These are phyloP conservation scores for Dipodomys ordii DNA, from an alignment of 2,113 vertebrate species.

Conservation along the genomic window DNA sequence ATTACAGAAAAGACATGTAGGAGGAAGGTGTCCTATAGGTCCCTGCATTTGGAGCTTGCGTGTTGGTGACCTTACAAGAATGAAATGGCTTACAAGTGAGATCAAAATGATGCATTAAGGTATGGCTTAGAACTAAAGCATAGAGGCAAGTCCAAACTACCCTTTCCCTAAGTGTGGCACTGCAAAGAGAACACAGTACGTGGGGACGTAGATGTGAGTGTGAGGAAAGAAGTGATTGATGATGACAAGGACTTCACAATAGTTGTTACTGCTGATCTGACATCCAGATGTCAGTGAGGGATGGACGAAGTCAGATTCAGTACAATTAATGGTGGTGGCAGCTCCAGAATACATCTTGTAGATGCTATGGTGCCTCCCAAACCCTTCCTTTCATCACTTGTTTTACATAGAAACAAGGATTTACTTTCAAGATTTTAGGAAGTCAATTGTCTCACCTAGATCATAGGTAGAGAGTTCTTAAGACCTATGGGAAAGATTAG, in stretches of 20 bases:
- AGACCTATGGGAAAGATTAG: background rate
- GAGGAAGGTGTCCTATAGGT: background rate
- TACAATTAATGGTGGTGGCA: background rate
- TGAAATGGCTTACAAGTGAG: background rate
- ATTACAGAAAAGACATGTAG: background rate
- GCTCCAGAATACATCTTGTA: background rate
- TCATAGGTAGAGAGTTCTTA: background rate
- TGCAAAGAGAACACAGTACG: background rate
- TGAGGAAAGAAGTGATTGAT: background rate
- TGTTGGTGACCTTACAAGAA: background rate
- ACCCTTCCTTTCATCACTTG: background rate
- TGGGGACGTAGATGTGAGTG: background rate
- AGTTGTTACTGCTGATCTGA: background rate
- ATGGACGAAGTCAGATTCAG: background rate
- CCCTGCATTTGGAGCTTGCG: background rate
- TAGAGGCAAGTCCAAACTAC: background rate
- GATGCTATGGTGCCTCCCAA: background rate
- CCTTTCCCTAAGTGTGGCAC: background rate
- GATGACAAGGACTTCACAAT: background rate
- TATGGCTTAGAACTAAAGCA: background rate
- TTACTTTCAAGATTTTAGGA: constrained; percentile 51
- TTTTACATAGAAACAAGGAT: constrained; percentile 45
- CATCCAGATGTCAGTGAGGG: background rate
- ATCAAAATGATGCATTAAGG: background rate
- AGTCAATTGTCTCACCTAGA: background rate